These are phyloP conservation scores for Butastur rufipennis DNA, from an alignment of 2,113 vertebrate species.

Conservation along the genomic window DNA sequence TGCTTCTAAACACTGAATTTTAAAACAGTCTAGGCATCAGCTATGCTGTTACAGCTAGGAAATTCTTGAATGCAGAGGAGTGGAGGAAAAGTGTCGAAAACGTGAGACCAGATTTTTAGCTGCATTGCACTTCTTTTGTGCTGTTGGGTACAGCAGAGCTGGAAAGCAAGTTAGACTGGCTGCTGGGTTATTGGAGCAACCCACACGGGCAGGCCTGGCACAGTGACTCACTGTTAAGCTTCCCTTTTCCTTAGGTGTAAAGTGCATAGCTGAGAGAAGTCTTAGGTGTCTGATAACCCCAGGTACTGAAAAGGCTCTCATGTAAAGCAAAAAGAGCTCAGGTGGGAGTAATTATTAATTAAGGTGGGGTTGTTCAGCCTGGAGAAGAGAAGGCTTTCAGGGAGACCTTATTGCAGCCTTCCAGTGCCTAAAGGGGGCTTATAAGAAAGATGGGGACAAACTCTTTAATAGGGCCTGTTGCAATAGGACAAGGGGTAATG, in stretches of 20 bases:
- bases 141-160: background rate
- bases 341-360: background rate
- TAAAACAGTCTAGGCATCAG: background rate
- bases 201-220: background rate
- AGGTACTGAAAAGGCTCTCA: background rate
- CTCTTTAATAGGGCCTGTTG: background rate
- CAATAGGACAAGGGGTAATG: accelerated
- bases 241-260: background rate
- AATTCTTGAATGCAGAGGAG: background rate
- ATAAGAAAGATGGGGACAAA: background rate
- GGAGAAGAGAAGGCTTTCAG: background rate
- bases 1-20: background rate
- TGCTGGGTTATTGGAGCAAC: background rate
- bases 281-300: background rate
- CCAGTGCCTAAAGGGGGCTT: background rate
- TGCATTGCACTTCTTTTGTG: background rate
- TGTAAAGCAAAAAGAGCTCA: background rate
- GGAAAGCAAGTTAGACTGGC: background rate
- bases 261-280: background rate
- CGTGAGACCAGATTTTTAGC: background rate
- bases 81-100: background rate
- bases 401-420: background rate
- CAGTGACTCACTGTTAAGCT: background rate
- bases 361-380: background rate
- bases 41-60: background rate